A percentile compares a stretch with the other conserved stretches of the same genome.
Conservation (phyloP, 2,797 vertebrate species). For the Phataginus tetradactyla region DNA sequence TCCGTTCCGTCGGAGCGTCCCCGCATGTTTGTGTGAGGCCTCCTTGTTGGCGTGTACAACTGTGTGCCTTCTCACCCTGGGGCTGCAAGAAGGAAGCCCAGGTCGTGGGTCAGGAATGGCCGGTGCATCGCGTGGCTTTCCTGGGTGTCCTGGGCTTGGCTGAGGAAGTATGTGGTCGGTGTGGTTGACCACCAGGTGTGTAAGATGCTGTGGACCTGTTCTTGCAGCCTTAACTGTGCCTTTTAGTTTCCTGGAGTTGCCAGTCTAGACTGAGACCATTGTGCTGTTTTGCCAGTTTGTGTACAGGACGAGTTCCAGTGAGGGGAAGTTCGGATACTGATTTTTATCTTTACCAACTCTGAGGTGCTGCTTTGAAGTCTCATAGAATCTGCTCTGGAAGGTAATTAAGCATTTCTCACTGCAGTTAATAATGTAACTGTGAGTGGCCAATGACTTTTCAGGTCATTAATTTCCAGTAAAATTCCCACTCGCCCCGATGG, state of each 20-base stretch:
- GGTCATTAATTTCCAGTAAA: no score
- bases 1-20: accelerated
- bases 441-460: neutral
- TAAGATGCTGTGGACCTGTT: neutral
- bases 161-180: accelerated
- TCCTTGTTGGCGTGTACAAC: neutral
- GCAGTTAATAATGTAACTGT: neutral
- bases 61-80: neutral
- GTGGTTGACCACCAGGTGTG: neutral
- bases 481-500: no score
- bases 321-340: neutral
- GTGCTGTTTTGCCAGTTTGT: no score
- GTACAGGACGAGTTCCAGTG: no score
- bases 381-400: neutral
- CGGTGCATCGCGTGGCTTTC: neutral
- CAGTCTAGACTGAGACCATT: neutral
- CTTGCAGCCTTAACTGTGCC: neutral
- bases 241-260: neutral
- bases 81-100: no score
- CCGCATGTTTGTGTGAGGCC: accelerated
- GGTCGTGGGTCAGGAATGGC: neutral
- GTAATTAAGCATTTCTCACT: neutral
- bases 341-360: neutral
- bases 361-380: no score
- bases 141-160: neutral